Evolutionary conservation across 2,888 invertebrate genomes (phyloP).

Genomic region (Merodon equestris): DNA sequence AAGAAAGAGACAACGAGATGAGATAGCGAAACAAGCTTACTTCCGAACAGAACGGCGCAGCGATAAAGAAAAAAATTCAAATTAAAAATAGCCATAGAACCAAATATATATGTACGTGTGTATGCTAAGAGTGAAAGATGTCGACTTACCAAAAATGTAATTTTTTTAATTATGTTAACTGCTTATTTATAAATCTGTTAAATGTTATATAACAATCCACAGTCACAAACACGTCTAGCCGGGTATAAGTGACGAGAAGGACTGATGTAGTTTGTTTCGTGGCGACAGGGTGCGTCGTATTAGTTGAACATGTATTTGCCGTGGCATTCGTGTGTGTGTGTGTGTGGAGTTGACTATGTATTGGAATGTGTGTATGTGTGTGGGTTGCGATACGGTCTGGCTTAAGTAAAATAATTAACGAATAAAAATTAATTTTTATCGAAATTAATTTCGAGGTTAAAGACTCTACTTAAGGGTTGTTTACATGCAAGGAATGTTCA

Average conservation of each 20-base stretch:
- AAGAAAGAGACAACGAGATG: too few relatives aligned
- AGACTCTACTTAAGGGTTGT: neutral
- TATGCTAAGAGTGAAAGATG: too few relatives aligned
- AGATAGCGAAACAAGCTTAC: too few relatives aligned
- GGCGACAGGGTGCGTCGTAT: slow-evolving; percentile 31
- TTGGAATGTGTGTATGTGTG: slow-evolving; percentile 61
- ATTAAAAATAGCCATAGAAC: too few relatives aligned
- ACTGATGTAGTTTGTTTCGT: slow-evolving; percentile 37
- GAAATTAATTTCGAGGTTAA: neutral
- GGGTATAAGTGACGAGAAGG: slow-evolving; percentile 40
- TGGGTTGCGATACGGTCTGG: slow-evolving; percentile 38
- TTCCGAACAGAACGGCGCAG: too few relatives aligned
- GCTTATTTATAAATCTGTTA: slow-evolving; percentile 8
- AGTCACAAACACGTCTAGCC: slow-evolving; percentile 53
- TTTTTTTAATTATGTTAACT: slow-evolving; percentile 1
- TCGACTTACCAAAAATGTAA: slow-evolving; percentile 31
- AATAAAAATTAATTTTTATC: neutral
- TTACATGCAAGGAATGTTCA: neutral
- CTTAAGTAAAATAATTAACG: slow-evolving; percentile 29
- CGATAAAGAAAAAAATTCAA: too few relatives aligned
- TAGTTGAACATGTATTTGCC: too few relatives aligned
- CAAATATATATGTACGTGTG: too few relatives aligned
- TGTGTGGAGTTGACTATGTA: slow-evolving; percentile 51
- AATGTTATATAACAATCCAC: slow-evolving; percentile 28
- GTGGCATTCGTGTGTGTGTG: slow-evolving; percentile 22